A percentile compares a stretch with the other conserved stretches of the same genome.
Conservation (phyloP, 2,113 vertebrate genomes). For the Oenanthe oenanthe region DNA sequence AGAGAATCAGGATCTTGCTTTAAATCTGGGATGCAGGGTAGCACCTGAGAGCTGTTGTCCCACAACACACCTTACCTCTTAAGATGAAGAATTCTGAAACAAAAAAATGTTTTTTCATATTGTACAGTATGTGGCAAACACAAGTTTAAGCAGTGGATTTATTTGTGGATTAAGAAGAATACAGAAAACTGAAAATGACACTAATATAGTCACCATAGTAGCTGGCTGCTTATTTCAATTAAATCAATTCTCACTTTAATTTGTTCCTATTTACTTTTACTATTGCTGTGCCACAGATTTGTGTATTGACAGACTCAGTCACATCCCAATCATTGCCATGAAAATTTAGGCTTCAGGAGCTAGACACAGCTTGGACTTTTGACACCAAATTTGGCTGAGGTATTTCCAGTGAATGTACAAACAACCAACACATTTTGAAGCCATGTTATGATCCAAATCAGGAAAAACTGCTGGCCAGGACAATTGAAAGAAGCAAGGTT, state of each 20-base stretch:
- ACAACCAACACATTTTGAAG: not conserved
- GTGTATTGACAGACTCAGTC: not conserved
- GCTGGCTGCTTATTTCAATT: not conserved
- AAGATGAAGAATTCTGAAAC: not conserved
- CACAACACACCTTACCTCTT: fast-evolving
- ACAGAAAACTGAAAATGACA: not conserved
- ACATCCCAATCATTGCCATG: not conserved
- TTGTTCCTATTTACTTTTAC: not conserved
- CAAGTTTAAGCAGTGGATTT: not conserved
- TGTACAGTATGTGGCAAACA: not conserved
- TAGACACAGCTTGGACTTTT: not conserved
- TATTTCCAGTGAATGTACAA: not conserved
- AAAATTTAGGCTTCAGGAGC: not conserved
- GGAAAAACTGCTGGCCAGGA: not conserved
- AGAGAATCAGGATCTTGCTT: not conserved
- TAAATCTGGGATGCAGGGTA: not conserved
- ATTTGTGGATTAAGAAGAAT: not conserved
- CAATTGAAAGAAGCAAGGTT: not conserved
- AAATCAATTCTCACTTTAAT: not conserved
- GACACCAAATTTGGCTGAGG: not conserved
- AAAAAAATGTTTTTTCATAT: not conserved
- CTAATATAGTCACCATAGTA: not conserved
- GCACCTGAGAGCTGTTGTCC: fast-evolving
- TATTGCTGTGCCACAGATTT: not conserved
- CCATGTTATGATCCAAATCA: not conserved